Conservation (phyloP, 2,113 vertebrate genomes). For the Trematocara stigmaticum region DNA sequence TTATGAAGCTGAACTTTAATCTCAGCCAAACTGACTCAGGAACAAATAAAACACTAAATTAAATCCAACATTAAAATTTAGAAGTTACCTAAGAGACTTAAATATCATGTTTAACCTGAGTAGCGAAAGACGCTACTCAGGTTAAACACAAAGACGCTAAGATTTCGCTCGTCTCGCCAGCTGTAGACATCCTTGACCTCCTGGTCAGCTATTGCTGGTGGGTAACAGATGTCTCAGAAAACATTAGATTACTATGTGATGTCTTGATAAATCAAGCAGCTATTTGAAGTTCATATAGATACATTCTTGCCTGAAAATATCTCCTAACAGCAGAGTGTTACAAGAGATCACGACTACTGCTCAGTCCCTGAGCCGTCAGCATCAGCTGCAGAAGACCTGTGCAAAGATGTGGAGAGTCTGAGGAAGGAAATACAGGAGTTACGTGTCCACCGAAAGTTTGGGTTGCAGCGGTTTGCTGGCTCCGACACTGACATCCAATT, state of each 20-base stretch:
- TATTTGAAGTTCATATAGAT: rapidly evolving
- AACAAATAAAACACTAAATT: not conserved
- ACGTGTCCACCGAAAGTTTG: rapidly evolving
- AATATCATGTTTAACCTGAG: not conserved
- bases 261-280: not conserved
- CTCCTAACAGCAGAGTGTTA: not conserved
- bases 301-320: not conserved
- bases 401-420: not conserved
- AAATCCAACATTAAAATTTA: rapidly evolving
- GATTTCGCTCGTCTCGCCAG: not conserved
- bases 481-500: not conserved
- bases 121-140: rapidly evolving
- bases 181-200: not conserved
- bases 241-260: rapidly evolving
- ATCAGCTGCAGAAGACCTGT: not conserved
- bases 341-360: not conserved
- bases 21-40: not conserved
- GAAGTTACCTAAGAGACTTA: not conserved
- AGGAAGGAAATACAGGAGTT: not conserved
- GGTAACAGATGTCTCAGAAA: rapidly evolving
- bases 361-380: rapidly evolving
- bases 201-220: not conserved
- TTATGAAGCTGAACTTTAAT: not conserved
- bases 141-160: too few relatives aligned
- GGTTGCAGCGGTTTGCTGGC: not conserved